Percentiles rank a stretch among this genome's conserved stretches.
These are phyloP conservation scores for Reticulitermes lucifugus DNA, from an alignment of 2,888 invertebrate genomes.

Conservation along the genomic window DNA sequence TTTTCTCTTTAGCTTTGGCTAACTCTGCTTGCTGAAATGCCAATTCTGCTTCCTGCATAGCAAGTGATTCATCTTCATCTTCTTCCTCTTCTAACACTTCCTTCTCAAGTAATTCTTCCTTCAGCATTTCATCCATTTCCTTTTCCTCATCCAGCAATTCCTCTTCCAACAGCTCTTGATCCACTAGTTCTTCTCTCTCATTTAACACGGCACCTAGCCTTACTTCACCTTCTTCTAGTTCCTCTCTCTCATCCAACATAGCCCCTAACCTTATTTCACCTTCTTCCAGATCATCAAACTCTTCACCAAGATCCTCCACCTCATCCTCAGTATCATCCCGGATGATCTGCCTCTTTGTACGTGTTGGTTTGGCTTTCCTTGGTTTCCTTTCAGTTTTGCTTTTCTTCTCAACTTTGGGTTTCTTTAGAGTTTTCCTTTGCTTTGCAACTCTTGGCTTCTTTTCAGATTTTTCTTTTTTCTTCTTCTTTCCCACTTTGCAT, in stretches of 20 bases:
- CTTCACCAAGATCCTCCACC: constrained; percentile 11
- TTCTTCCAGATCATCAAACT: constrained; percentile 25
- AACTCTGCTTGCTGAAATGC: constrained; percentile 19
- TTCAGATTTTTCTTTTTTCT: constrained; percentile 30
- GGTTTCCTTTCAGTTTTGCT: constrained; percentile 28
- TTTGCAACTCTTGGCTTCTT: constrained; percentile 20
- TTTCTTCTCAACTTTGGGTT: constrained; percentile 28
- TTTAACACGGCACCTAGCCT: neutral
- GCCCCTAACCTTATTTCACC: constrained; percentile 9
- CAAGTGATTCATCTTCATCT: constrained; percentile 31
- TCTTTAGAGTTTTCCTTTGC: constrained; percentile 16
- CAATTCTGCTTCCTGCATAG: constrained; percentile 28
- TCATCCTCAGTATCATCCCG: constrained; percentile 53
- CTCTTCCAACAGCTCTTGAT: constrained; percentile 20
- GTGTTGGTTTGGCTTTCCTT: neutral
- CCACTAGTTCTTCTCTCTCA: constrained; percentile 18
- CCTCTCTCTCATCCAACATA: constrained; percentile 13
- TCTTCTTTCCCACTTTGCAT: constrained; percentile 12
- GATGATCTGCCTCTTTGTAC: constrained; percentile 32
- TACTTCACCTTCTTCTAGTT: constrained; percentile 23
- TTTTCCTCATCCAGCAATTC: constrained; percentile 15
- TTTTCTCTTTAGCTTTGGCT: constrained; percentile 59
- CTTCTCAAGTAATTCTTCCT: neutral
- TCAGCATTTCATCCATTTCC: constrained; percentile 15
- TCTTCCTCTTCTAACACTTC: constrained; percentile 54